phyloP scores from a whole-genome alignment of 1,140 invertebrate species.

The Brachionus rubens region DNA sequence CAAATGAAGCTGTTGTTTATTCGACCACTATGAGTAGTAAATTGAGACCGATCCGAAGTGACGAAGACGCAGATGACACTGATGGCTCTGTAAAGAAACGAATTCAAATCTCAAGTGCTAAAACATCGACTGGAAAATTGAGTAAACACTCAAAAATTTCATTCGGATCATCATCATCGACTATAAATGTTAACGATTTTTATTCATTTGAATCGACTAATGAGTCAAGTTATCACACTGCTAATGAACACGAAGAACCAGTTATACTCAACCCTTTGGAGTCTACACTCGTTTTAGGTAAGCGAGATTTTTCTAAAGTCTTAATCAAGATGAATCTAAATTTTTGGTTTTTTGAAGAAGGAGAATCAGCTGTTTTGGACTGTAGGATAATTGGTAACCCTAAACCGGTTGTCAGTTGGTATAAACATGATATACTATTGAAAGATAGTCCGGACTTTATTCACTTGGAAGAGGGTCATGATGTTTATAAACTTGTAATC shows the following conservation, averaged over 20 bases:
- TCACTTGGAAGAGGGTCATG: slow-evolving; percentile 16
- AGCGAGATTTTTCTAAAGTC: neutral
- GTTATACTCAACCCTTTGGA: neutral
- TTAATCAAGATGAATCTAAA: neutral
- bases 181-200: neutral
- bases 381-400: slow-evolving; percentile 6
- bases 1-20: neutral
- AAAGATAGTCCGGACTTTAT: slow-evolving; percentile 27
- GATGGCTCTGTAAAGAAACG: neutral
- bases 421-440: slow-evolving; percentile 5
- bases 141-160: slow-evolving; percentile 4
- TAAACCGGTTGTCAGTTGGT: slow-evolving; percentile 23
- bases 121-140: neutral
- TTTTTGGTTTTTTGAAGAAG: neutral
- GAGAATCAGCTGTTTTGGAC: slow-evolving; percentile 36
- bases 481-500: slow-evolving; percentile 24
- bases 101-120: neutral
- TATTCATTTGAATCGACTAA: slow-evolving; percentile 31
- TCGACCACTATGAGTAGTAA: neutral
- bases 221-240: slow-evolving; percentile 43
- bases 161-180: neutral
- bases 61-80: neutral
- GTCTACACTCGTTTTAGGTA: neutral
- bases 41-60: neutral
- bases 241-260: slow-evolving; percentile 45